Percentiles rank a stretch among this genome's conserved stretches.
Conservation (phyloP, 2,797 vertebrate species). For the Anguilla anguilla region DNA sequence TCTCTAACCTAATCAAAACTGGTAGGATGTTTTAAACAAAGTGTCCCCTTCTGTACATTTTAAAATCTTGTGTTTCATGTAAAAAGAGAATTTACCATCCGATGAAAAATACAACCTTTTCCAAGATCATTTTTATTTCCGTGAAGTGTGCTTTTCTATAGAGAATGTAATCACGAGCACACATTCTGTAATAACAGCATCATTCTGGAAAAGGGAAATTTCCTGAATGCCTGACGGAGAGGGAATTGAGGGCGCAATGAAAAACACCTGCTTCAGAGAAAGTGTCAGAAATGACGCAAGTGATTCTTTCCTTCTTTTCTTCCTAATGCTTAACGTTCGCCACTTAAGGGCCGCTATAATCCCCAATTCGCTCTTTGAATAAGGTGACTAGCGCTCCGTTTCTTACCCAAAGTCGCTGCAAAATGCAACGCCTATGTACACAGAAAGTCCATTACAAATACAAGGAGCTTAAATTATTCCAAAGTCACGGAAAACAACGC, state of each 20-base stretch:
- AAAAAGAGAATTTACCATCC: not conserved
- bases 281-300: conserved; percentile 46
- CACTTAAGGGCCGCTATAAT: conserved; percentile 34
- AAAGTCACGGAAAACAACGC: conserved; percentile 48
- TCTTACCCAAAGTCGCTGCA: conserved; percentile 54
- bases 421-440: conserved; percentile 60
- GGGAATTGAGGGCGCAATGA: conserved; percentile 31
- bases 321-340: conserved; percentile 44
- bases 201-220: conserved; percentile 21
- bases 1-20: not conserved
- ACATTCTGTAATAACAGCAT: conserved; percentile 27
- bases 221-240: not conserved
- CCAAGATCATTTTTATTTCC: not conserved
- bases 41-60: not conserved
- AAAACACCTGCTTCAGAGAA: conserved; percentile 49
- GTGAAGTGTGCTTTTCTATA: conserved; percentile 6
- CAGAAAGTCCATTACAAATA: conserved; percentile 67
- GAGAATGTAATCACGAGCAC: conserved; percentile 7
- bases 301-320: conserved; percentile 40
- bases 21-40: not conserved
- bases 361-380: conserved; percentile 39
- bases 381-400: conserved; percentile 51
- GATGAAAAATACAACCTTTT: not conserved
- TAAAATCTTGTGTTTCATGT: not conserved
- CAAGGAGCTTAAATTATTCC: conserved; percentile 57